phyloP scores from a whole-genome alignment of 2,888 invertebrate species.

The Tipula helvola region DNA sequence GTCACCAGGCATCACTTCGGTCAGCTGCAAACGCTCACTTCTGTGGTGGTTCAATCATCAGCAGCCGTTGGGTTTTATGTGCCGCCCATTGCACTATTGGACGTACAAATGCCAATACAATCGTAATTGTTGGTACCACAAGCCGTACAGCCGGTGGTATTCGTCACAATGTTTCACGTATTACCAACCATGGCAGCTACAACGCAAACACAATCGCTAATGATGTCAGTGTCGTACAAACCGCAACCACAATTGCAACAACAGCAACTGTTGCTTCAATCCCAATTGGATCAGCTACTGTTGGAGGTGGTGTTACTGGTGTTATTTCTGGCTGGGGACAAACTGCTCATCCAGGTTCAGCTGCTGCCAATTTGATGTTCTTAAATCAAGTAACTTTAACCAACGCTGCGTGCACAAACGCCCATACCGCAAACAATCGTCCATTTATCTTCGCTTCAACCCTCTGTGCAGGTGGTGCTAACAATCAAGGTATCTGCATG shows the following conservation, averaged over 20 bases:
- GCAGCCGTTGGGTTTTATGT: conserved; percentile 19
- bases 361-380: conserved; percentile 12
- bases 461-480: conserved; percentile 34
- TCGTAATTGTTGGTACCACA: conserved; percentile 12
- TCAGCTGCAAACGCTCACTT: conserved; percentile 16
- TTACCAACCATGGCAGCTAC: conserved; percentile 14
- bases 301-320: conserved; percentile 9
- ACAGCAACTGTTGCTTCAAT: conserved; percentile 6
- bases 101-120: conserved; percentile 10
- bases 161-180: neutral
- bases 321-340: conserved; percentile 14
- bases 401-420: conserved; percentile 12
- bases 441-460: conserved; percentile 28
- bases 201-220: conserved; percentile 11
- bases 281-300: neutral
- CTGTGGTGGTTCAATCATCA: conserved; percentile 22
- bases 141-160: conserved; percentile 13
- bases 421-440: conserved; percentile 10
- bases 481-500: conserved; percentile 25
- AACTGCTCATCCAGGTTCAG: conserved; percentile 13
- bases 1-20: conserved; percentile 20
- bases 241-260: neutral
- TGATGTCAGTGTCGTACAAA: conserved; percentile 13
- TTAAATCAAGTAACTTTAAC: conserved; percentile 12
- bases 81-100: conserved; percentile 21